Evolutionary conservation across 2,888 invertebrate genomes (phyloP).

Genomic region (Drosophila mercatorum): DNA sequence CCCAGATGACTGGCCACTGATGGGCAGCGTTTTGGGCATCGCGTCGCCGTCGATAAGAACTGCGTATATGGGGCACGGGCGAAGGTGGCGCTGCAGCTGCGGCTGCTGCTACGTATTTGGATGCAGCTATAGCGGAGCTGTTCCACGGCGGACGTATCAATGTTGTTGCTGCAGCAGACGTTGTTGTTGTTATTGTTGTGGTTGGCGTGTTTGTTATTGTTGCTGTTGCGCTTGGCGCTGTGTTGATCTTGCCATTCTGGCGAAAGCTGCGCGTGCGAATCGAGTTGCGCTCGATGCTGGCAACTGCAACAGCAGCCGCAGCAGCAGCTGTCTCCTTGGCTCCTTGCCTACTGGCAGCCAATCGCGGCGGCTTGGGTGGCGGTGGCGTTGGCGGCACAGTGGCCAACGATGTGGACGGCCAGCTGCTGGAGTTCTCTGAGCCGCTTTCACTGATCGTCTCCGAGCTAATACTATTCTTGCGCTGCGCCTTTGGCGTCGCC

Average conservation of each 20-base stretch:
- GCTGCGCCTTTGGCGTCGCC: constrained; percentile 62
- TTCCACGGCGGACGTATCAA: constrained; percentile 79
- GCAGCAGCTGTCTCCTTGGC: constrained; percentile 38
- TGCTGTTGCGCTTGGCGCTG: constrained; percentile 13
- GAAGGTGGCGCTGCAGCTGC: constrained; percentile 63
- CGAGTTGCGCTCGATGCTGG: constrained; percentile 67
- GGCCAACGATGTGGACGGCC: constrained; percentile 50
- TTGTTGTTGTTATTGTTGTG: constrained; percentile 7
- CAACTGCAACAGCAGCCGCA: neutral
- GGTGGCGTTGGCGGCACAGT: constrained; percentile 27
- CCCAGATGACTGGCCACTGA: constrained; percentile 82
- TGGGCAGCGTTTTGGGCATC: constrained; percentile 76
- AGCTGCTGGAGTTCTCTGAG: constrained; percentile 82
- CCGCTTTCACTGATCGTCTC: constrained; percentile 84
- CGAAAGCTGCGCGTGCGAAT: constrained; percentile 75
- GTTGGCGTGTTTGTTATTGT: constrained; percentile 2
- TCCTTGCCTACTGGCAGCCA: constrained; percentile 55
- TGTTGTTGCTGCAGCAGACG: constrained; percentile 9
- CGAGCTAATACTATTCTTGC: constrained; percentile 84
- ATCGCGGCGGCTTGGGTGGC: constrained; percentile 65
- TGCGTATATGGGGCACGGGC: constrained; percentile 65
- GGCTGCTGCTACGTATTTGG: constrained; percentile 57
- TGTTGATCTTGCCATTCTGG: constrained; percentile 41
- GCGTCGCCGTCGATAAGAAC: constrained; percentile 81
- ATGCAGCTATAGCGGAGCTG: constrained; percentile 71